Percentiles rank a stretch among this genome's conserved stretches.
These are phyloP conservation scores for Corapipo altera DNA, from an alignment of 2,113 vertebrate species.

Conservation along the genomic window DNA sequence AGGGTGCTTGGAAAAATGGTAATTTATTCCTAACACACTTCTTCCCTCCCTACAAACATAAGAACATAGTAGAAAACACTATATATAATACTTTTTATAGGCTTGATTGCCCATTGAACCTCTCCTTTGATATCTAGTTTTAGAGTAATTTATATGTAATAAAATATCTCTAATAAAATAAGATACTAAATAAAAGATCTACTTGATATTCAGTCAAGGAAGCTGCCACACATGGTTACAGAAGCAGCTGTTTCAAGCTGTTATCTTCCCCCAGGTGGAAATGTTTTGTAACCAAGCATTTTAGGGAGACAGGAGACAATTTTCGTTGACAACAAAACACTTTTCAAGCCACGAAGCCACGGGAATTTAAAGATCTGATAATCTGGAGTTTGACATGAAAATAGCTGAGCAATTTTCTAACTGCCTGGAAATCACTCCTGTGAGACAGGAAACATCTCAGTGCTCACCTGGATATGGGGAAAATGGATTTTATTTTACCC, in stretches of 20 bases:
- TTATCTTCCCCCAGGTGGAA: not conserved
- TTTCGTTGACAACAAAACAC: not conserved
- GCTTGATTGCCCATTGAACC: not conserved
- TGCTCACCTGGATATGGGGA: not conserved
- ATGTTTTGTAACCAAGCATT: constrained; percentile 36
- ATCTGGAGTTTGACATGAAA: not conserved
- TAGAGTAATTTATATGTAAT: not conserved
- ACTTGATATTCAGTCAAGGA: not conserved
- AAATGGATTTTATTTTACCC: not conserved
- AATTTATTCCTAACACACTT: not conserved
- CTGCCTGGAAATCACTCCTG: not conserved
- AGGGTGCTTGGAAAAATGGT: not conserved
- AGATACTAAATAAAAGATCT: not conserved
- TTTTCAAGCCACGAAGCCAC: not conserved
- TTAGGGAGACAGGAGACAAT: not conserved
- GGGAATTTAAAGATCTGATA: not conserved
- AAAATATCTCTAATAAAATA: not conserved
- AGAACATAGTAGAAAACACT: not conserved
- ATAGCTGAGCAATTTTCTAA: not conserved
- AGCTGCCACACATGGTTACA: not conserved
- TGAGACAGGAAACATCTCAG: not conserved
- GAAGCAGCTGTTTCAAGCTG: not conserved
- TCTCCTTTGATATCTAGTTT: not conserved
- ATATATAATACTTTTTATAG: not conserved
- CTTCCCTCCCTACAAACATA: not conserved